Evolutionary conservation across 2,113 vertebrate genomes (phyloP).

Genomic region (Spermophilus dauricus): DNA sequence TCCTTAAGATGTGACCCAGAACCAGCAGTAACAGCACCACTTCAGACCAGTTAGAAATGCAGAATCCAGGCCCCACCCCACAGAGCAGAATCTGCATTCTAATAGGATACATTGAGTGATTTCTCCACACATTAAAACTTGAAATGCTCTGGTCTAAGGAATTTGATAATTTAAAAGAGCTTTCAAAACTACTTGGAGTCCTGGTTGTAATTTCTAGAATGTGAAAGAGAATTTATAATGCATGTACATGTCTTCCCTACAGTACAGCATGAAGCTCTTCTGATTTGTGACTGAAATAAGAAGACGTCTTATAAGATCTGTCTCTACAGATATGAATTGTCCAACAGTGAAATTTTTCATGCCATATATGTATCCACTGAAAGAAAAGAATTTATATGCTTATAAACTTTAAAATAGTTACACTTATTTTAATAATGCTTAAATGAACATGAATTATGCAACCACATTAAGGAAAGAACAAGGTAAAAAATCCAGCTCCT

Average conservation of each 20-base stretch:
- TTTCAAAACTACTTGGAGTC: conserved; percentile 50
- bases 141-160: not conserved
- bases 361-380: conserved; percentile 45
- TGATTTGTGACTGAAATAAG: conserved; percentile 82
- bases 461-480: conserved; percentile 48
- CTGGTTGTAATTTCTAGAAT: conserved; percentile 73
- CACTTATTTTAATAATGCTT: conserved; percentile 66
- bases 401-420: conserved; percentile 70
- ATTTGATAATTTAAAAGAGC: conserved; percentile 50
- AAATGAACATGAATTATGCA: conserved; percentile 63
- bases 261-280: conserved; percentile 69
- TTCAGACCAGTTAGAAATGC: not conserved
- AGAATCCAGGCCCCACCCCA: not conserved
- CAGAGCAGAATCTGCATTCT: not conserved
- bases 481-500: conserved; percentile 63
- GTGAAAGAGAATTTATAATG: conserved; percentile 78
- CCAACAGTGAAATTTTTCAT: conserved; percentile 56
- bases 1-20: not conserved
- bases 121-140: not conserved
- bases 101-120: not conserved
- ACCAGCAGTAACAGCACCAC: not conserved
- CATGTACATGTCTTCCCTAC: conserved; percentile 61
- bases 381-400: conserved; percentile 72
- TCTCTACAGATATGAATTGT: conserved; percentile 74
- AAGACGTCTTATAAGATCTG: conserved; percentile 67